phyloP scores from a whole-genome alignment of 2,888 invertebrate genomes.

The Pteria penguin region DNA sequence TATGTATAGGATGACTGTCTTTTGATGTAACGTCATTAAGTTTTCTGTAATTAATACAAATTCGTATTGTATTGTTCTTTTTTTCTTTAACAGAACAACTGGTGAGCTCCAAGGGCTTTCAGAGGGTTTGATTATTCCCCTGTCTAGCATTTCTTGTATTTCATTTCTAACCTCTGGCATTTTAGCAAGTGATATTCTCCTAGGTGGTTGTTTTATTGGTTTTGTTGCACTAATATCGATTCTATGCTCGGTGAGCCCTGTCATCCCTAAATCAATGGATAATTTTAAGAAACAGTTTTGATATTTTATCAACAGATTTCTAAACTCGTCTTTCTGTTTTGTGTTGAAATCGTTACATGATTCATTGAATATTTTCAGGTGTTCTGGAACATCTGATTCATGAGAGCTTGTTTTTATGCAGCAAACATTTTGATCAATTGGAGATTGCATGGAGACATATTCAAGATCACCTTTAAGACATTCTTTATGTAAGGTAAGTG shows the following conservation, averaged over 20 bases:
- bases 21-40: neutral
- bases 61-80: neutral
- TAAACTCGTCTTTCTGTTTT: neutral
- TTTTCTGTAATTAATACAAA: constrained; percentile 7
- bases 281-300: neutral
- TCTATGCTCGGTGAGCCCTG: neutral
- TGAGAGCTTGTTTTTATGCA: neutral
- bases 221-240: neutral
- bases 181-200: neutral
- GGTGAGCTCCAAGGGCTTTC: neutral
- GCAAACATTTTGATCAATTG: neutral
- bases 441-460: neutral
- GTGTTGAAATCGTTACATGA: neutral
- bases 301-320: neutral
- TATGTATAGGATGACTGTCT: constrained; percentile 6
- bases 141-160: neutral
- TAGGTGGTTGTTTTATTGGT: neutral
- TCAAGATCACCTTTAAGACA: neutral
- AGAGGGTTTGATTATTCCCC: neutral
- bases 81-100: neutral
- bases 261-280: neutral
- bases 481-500: constrained; percentile 25
- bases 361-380: neutral
- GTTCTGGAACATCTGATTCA: neutral
- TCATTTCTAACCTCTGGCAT: neutral